phyloP scores from a whole-genome alignment of 2,888 invertebrate genomes.

The Homarus gammarus region DNA sequence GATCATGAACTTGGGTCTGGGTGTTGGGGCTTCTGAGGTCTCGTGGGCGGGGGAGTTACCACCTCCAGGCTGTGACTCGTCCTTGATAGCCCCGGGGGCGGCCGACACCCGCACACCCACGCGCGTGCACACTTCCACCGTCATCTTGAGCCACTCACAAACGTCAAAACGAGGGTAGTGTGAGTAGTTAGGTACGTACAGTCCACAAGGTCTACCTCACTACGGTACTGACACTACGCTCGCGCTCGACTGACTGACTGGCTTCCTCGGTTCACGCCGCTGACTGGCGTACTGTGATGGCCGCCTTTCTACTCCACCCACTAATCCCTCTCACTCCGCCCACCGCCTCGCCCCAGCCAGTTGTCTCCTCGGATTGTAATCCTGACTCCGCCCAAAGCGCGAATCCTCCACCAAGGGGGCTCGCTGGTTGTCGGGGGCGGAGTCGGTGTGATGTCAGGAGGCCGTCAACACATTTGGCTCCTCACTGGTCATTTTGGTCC shows the following conservation, averaged over 20 bases:
- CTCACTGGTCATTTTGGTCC: conserved; percentile 60
- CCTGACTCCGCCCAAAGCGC: conserved; percentile 1
- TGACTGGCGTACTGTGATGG: conserved; percentile 52
- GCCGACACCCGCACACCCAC: conserved; percentile 66
- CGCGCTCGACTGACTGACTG: conserved; percentile 57
- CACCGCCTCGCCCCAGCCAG: conserved; percentile 4
- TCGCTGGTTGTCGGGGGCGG: conserved; percentile 40
- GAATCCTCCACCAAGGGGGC: conserved; percentile 46
- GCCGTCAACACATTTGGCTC: conserved; percentile 54
- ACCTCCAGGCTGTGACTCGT: conserved; percentile 56
- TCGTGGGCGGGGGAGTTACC: conserved; percentile 63
- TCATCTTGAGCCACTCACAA: conserved; percentile 44
- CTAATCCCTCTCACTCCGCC: conserved; percentile 31
- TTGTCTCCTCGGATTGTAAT: neutral
- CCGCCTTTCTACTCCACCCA: conserved; percentile 53
- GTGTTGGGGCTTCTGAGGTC: conserved; percentile 68
- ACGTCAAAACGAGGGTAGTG: neutral
- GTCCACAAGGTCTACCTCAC: conserved; percentile 24
- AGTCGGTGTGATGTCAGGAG: conserved; percentile 30
- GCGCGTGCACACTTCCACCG: conserved; percentile 67
- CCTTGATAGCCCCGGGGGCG: conserved; percentile 60
- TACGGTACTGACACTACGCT: conserved; percentile 45
- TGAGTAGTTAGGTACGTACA: neutral
- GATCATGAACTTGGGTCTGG: conserved; percentile 76
- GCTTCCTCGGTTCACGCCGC: conserved; percentile 19